These are phyloP conservation scores for Riptortus pedestris DNA, from an alignment of 1,140 invertebrate genomes.

Conservation along the genomic window DNA sequence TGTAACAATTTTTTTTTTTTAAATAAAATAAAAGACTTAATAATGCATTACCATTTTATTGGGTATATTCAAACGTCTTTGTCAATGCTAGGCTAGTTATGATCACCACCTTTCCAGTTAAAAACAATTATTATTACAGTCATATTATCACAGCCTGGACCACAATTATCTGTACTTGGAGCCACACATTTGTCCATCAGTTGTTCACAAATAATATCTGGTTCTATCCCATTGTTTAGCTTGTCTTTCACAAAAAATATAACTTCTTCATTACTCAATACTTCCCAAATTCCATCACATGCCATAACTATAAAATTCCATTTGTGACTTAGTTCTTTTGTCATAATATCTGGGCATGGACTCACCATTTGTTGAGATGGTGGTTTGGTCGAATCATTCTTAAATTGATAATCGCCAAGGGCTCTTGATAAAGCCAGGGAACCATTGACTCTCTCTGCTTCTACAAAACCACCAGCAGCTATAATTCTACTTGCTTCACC, in stretches of 20 bases:
- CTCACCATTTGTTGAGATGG: background rate
- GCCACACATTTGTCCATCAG: constrained; percentile 87
- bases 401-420: constrained; percentile 21
- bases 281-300: constrained; percentile 99
- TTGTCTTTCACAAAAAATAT: constrained; percentile 78
- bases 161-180: constrained; percentile 90
- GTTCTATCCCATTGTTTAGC: constrained; percentile 69
- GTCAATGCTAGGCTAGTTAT: no score
- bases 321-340: constrained; percentile 68
- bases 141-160: constrained; percentile 98
- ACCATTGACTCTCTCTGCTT: constrained; percentile 18
- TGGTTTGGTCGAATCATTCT: background rate
- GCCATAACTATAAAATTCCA: constrained; percentile 95
- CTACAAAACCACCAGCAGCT: constrained; percentile 20
- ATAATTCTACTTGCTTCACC: constrained; percentile 13
- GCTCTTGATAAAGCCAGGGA: constrained; percentile 18
- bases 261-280: constrained; percentile 83
- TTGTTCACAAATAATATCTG: constrained; percentile 91
- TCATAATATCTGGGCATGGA: constrained; percentile 79
- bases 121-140: constrained; percentile 68
- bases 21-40: no score
- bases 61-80: no score
- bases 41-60: no score
- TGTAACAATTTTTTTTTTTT: no score
- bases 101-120: background rate